Evolutionary conservation across 2,113 vertebrate species (phyloP).

Genomic region (Mystacornis crossleyi): DNA sequence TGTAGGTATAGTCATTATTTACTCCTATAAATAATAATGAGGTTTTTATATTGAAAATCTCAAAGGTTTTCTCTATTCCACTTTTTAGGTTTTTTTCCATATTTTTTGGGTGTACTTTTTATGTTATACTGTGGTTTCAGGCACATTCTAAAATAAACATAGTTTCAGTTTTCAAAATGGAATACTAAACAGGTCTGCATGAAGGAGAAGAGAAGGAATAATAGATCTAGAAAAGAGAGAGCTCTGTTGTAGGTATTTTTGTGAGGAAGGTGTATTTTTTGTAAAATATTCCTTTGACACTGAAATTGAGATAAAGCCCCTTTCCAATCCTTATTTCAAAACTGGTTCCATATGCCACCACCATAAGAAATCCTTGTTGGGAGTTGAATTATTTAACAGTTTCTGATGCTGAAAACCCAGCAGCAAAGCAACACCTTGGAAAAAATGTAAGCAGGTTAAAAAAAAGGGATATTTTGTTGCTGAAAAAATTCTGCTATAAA

Average conservation of each 20-base stretch:
- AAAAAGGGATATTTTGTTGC: neutral
- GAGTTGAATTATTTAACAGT: constrained; percentile 63
- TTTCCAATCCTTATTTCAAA: constrained; percentile 16
- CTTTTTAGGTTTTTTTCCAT: neutral
- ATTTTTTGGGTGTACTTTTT: neutral
- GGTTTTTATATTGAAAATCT: neutral
- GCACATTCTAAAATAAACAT: neutral
- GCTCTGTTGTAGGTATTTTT: neutral
- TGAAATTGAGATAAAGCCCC: constrained; percentile 19
- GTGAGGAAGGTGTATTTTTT: neutral
- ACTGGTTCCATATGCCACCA: constrained; percentile 23
- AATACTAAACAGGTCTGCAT: neutral
- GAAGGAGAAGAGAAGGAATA: neutral
- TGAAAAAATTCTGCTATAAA: neutral
- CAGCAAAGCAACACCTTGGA: constrained; percentile 28
- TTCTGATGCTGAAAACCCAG: constrained; percentile 35
- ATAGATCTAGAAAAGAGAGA: neutral
- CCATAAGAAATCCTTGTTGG: constrained; percentile 1
- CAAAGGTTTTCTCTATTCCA: neutral
- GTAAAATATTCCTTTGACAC: constrained; percentile 14
- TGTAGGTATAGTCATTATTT: neutral
- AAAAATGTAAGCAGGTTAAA: neutral
- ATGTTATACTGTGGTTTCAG: neutral
- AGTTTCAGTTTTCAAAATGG: neutral
- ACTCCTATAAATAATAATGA: neutral